Conservation (phyloP, 2,113 vertebrate species). For the Xenopus borealis region DNA sequence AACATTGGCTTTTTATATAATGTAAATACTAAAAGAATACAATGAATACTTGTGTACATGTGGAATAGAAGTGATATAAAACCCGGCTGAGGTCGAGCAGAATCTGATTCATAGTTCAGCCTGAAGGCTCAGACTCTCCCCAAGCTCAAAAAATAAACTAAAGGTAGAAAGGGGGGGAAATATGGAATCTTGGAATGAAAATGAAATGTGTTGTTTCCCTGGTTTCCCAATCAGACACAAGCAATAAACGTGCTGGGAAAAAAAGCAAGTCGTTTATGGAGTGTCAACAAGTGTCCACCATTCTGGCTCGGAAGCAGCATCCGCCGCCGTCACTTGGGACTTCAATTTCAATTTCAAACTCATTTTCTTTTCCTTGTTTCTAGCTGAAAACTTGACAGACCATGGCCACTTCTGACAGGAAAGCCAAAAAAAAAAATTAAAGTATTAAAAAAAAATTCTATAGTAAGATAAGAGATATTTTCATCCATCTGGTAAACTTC, state of each 20-base stretch:
- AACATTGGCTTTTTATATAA: too few species aligned
- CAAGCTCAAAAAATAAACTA: too few species aligned
- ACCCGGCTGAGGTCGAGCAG: too few species aligned
- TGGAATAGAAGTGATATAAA: not conserved
- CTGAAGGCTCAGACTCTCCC: too few species aligned
- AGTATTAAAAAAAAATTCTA: slow-evolving; percentile 40
- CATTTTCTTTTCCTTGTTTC: slow-evolving; percentile 51
- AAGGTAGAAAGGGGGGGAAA: too few species aligned
- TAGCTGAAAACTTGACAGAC: slow-evolving; percentile 49
- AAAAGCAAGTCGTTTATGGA: slow-evolving; percentile 2
- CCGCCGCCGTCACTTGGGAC: slow-evolving; percentile 20
- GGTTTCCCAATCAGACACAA: not conserved
- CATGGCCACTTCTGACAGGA: slow-evolving; percentile 44
- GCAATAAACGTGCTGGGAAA: not conserved
- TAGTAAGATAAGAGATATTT: not conserved
- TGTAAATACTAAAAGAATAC: too few species aligned
- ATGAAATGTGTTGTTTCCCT: not conserved
- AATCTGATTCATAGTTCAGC: too few species aligned
- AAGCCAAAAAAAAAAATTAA: slow-evolving; percentile 39
- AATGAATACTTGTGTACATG: too few species aligned
- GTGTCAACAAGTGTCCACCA: not conserved
- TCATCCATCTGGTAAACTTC: not conserved
- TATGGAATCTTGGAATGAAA: too few species aligned
- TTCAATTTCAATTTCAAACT: slow-evolving; percentile 29
- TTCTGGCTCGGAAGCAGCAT: slow-evolving; percentile 7